phyloP scores from a whole-genome alignment of 2,888 invertebrate genomes.

The Caenorhabditis macrosperma region DNA sequence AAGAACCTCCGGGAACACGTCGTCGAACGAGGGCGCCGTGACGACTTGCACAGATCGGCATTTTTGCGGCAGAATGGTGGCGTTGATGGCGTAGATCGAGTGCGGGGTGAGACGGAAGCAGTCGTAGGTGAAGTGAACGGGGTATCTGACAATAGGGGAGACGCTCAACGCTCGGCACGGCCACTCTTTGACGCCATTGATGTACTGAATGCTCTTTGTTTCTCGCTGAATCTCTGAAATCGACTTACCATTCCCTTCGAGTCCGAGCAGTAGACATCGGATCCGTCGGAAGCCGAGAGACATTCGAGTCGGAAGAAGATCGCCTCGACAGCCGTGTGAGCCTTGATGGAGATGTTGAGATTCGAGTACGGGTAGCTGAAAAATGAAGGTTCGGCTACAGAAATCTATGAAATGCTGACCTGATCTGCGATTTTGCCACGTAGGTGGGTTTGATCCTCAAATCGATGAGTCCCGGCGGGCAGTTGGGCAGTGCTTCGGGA shows the following conservation, averaged over 20 bases:
- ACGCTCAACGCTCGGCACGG: conserved; percentile 37
- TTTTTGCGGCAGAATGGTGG: conserved; percentile 67
- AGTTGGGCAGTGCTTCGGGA: conserved; percentile 13
- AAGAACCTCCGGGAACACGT: conserved; percentile 63
- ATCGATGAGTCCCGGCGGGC: conserved; percentile 50
- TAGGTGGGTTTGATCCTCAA: conserved; percentile 40
- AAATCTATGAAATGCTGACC: neutral
- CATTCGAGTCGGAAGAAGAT: conserved; percentile 70
- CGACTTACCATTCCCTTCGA: conserved; percentile 15
- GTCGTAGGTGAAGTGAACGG: conserved; percentile 65
- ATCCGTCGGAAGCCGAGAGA: conserved; percentile 64
- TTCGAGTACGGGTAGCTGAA: conserved; percentile 70
- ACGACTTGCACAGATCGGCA: conserved; percentile 62
- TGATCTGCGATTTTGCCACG: conserved; percentile 4
- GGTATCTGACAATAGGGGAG: conserved; percentile 9
- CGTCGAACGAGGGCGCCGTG: conserved; percentile 58
- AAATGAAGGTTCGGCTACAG: neutral
- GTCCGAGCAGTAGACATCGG: conserved; percentile 73
- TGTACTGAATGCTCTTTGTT: conserved; percentile 22
- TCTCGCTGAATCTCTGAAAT: neutral
- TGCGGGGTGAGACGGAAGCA: conserved; percentile 72
- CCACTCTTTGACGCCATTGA: conserved; percentile 33
- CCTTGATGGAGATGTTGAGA: conserved; percentile 65
- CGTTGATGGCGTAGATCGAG: conserved; percentile 70
- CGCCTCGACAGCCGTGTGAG: conserved; percentile 38